phyloP scores from a whole-genome alignment of 2,113 vertebrate species.

The Gopherus flavomarginatus region DNA sequence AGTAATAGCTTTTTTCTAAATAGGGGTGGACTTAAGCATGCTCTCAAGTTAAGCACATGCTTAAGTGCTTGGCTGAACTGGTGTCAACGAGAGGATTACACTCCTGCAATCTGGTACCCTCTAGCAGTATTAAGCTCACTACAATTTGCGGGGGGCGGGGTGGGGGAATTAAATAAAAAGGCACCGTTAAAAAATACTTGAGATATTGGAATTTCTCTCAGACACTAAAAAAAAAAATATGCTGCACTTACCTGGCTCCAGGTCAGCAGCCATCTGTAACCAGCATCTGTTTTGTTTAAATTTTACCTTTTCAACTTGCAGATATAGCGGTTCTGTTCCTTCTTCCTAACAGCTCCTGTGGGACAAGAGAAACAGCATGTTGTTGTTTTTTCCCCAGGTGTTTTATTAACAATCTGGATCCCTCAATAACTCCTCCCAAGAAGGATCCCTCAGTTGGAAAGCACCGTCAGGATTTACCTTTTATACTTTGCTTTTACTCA shows the following conservation, averaged over 20 bases:
- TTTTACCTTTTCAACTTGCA: conserved; percentile 1
- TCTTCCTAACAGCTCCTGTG: neutral
- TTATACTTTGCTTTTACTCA: neutral
- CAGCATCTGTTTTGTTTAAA: conserved; percentile 24
- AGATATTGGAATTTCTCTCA: neutral
- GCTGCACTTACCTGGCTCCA: neutral
- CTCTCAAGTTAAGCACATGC: neutral
- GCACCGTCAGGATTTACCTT: neutral
- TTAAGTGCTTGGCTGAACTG: neutral
- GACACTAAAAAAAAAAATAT: neutral
- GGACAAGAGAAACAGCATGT: neutral
- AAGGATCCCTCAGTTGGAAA: neutral
- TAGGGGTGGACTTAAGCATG: neutral
- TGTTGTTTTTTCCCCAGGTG: neutral
- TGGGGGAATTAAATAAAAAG: neutral
- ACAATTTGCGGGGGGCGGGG: neutral
- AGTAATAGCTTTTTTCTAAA: too few relatives aligned
- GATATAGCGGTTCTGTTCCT: conserved; percentile 22
- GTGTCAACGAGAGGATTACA: neutral
- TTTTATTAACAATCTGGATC: neutral
- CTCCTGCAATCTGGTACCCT: neutral
- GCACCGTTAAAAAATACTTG: neutral
- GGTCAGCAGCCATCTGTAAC: neutral
- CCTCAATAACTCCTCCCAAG: neutral
- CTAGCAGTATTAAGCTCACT: neutral